phyloP scores from a whole-genome alignment of 1,140 invertebrate genomes.

The Littorina saxatilis region DNA sequence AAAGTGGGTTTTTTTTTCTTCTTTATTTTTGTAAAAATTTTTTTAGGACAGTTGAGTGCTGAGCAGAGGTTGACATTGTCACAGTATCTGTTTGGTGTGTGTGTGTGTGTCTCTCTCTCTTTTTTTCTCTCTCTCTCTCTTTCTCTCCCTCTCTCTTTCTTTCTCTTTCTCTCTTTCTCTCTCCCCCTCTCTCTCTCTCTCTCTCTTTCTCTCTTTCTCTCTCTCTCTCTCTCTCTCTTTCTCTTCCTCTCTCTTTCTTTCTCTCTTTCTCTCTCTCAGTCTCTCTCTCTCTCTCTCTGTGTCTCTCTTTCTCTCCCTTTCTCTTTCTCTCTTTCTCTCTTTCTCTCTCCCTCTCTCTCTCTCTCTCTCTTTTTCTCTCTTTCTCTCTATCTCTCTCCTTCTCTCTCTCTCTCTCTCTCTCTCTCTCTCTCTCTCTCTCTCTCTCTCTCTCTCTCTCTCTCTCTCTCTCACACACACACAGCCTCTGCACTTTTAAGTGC shows the following conservation, averaged over 20 bases:
- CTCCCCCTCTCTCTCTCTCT: conserved; percentile 15
- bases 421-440: background rate
- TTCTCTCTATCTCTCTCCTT: background rate
- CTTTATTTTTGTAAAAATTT: no score
- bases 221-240: conserved; percentile 3
- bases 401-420: background rate
- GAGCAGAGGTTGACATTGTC: no score
- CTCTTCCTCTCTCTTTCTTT: background rate
- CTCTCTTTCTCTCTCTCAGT: background rate
- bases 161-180: background rate
- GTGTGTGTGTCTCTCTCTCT: no score
- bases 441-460: background rate
- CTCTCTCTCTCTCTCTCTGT: background rate
- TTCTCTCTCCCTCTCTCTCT: background rate
- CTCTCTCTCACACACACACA: background rate
- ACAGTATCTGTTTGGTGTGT: no score
- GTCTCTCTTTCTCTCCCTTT: background rate
- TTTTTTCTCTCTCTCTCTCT: background rate
- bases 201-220: background rate
- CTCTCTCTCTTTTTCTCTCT: background rate
- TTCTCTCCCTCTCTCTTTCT: background rate
- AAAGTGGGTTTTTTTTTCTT: no score
- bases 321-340: background rate
- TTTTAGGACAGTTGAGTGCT: no score
- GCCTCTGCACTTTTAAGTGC: no score